phyloP scores from a whole-genome alignment of 2,113 vertebrate genomes.

The Eurypyga helias region DNA sequence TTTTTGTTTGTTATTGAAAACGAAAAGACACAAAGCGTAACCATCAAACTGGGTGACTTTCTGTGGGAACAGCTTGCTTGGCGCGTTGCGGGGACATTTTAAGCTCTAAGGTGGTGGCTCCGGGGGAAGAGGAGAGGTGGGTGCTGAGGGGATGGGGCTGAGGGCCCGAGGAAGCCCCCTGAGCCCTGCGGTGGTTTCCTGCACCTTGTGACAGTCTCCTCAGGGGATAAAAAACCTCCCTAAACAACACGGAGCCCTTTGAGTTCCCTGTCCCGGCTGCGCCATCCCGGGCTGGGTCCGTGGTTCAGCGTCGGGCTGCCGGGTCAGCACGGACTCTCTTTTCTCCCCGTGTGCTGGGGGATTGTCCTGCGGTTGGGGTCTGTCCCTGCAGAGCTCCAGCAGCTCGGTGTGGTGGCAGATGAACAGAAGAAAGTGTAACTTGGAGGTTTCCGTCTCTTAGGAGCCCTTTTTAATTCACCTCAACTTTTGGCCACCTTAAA shows the following conservation, averaged over 20 bases:
- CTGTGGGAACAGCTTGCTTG: background rate
- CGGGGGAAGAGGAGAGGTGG: background rate
- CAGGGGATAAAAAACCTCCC: background rate
- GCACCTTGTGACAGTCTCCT: background rate
- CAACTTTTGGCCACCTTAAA: background rate
- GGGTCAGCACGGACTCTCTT: accelerated
- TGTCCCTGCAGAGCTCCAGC: background rate
- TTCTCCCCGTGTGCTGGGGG: background rate
- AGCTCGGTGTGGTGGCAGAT: background rate
- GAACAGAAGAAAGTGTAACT: background rate
- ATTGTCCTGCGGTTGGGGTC: background rate
- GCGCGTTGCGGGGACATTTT: accelerated
- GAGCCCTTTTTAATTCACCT: background rate
- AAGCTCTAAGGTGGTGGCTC: background rate
- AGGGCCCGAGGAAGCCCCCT: background rate
- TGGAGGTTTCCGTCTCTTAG: background rate
- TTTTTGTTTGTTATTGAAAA: background rate
- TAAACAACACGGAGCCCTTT: accelerated
- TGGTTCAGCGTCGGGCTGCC: accelerated
- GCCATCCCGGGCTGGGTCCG: accelerated
- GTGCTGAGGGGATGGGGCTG: background rate
- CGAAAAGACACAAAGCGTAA: background rate
- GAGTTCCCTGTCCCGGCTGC: accelerated
- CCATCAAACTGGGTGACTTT: accelerated
- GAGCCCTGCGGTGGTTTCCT: background rate